Percentiles rank a stretch among this genome's conserved stretches.
These are phyloP conservation scores for Dendrolimus punctatus DNA, from an alignment of 1,140 invertebrate species.

Conservation along the genomic window DNA sequence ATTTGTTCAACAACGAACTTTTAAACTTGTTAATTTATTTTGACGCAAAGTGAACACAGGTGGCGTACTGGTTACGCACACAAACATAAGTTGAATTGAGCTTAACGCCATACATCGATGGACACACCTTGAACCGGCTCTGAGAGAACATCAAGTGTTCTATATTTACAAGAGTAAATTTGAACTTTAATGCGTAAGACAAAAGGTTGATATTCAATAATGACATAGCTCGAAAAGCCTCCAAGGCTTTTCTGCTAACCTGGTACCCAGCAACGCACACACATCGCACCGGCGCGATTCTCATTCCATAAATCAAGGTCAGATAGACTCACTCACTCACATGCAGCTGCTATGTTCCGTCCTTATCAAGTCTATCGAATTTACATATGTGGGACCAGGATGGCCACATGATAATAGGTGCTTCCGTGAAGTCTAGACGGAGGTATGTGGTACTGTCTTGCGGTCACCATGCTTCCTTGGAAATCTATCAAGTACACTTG, in stretches of 20 bases:
- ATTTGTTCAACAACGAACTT: too few relatives aligned
- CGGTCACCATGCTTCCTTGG: constrained; percentile 23
- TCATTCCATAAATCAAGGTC: constrained; percentile 51
- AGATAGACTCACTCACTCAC: constrained; percentile 29
- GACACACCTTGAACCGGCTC: constrained; percentile 4
- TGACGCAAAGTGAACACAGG: constrained; percentile 6
- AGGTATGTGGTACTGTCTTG: constrained; percentile 30
- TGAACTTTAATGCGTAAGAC: not conserved
- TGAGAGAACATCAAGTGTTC: constrained; percentile 7
- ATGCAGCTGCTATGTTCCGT: constrained; percentile 27
- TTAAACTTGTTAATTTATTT: too few relatives aligned
- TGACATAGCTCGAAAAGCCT: constrained; percentile 10
- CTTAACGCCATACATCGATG: constrained; percentile 6
- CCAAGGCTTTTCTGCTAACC: constrained; percentile 32
- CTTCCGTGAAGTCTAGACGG: constrained; percentile 23
- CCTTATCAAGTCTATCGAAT: constrained; percentile 22
- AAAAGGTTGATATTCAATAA: constrained; percentile 4
- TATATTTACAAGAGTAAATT: not conserved
- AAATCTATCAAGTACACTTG: constrained; percentile 5
- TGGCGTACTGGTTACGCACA: constrained; percentile 10
- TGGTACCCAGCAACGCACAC: constrained; percentile 48
- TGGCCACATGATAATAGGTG: constrained; percentile 15
- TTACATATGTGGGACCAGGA: constrained; percentile 26
- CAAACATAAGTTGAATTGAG: constrained; percentile 9
- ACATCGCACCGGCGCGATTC: constrained; percentile 41